Evolutionary conservation across 2,113 vertebrate species (phyloP).

Genomic region (Pelvicachromis taeniatus): DNA sequence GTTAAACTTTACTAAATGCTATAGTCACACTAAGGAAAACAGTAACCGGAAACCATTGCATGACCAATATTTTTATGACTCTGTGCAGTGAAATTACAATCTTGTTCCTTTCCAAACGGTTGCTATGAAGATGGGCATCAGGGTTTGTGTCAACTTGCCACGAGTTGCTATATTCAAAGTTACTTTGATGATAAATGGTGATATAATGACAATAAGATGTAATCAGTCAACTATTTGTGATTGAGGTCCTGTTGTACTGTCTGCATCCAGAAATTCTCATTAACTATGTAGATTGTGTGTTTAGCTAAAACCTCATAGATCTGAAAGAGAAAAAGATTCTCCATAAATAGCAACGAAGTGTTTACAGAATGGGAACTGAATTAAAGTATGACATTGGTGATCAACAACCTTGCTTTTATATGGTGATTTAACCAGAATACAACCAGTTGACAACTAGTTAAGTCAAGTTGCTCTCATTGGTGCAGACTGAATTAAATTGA

Average conservation of each 20-base stretch:
- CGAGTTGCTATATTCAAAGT: neutral
- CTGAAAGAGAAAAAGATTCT: neutral
- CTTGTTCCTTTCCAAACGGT: neutral
- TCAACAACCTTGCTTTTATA: neutral
- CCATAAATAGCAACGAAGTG: neutral
- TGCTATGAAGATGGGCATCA: neutral
- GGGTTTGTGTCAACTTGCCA: neutral
- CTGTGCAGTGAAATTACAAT: accelerated
- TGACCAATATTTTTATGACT: neutral
- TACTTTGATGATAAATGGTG: neutral
- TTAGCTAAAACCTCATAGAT: neutral
- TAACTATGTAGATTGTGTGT: neutral
- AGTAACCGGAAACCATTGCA: accelerated
- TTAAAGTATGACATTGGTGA: neutral
- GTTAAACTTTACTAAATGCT: neutral
- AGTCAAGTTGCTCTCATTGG: neutral
- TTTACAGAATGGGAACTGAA: neutral
- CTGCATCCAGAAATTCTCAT: neutral
- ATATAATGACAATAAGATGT: neutral
- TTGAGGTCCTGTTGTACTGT: neutral
- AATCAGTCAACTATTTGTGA: neutral
- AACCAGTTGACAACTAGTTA: neutral
- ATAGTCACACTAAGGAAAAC: neutral
- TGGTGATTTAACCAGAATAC: neutral
- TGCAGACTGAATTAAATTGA: neutral